Base-by-base conservation (phyloP, 1,140 invertebrate genomes). In the Cydia amplana region DNA sequence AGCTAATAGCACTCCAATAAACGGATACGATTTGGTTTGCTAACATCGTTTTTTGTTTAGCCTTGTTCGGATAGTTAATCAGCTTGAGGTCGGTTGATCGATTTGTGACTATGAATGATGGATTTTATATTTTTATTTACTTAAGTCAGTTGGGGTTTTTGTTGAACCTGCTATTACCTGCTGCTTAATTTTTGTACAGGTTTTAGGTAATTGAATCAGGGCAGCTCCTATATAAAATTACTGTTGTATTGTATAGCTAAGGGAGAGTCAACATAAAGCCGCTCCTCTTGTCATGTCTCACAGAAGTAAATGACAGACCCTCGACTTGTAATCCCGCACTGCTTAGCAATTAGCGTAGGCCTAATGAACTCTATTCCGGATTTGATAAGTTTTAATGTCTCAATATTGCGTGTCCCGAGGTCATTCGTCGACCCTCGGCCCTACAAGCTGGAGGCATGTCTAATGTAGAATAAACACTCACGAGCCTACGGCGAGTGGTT, bases 301-400 rank as follows among this genome's bases (percentile, higher is more conserved):
- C 60, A 77, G 78, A 79, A 78, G 72, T 76, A 72, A 70, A 74
- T 81, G 76, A 78, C 80, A 43, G 64, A 80, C 75, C 65, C 75
- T 55, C 25, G 73, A 74, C 78, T 81, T 78, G 72, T 76, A 77
- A 77, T 74, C 70, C 82, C 81, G 74, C 75, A 78, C 85, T 87
- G 88, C 88, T 89, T 76, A 84, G 87, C 83, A 88, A 87, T 89
- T 88, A 91, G 82, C 82, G 79, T 75, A 82, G 79, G 75, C 80
- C 85, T 91, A 90, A 89, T 89, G 89, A 89, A 85, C 80, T 78
- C 80, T 86, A 80, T 85, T 84, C 82, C 82, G 80, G 77, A 78
- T 74, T 80, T 80, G 87, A 88, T 88, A 90, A 85, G 78, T 79
- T 84, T 88, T 88, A 86, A 88, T 87, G 79, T 84, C 77, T 82